phyloP scores from a whole-genome alignment of 1,140 invertebrate species.

The Pogonomyrmex barbatus region DNA sequence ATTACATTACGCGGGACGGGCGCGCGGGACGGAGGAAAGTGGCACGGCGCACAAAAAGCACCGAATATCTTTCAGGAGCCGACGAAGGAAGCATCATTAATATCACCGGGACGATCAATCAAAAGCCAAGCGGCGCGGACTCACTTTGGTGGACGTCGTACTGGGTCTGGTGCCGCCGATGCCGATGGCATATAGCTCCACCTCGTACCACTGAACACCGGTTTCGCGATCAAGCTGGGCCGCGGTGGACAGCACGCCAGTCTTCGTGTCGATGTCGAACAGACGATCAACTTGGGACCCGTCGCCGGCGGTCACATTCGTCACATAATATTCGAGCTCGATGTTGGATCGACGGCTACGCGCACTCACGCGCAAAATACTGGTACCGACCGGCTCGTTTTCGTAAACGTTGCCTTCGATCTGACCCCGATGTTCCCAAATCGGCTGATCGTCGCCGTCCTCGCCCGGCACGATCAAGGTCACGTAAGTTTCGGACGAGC shows the following conservation, averaged over 20 bases:
- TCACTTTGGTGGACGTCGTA: conserved; percentile 93
- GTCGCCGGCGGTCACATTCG: conserved; percentile 92
- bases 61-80: conserved; percentile 70
- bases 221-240: conserved; percentile 94
- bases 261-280: conserved; percentile 95
- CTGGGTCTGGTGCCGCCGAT: conserved; percentile 88
- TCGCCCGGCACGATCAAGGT: conserved; percentile 90
- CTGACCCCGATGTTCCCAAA: conserved; percentile 88
- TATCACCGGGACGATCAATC: conserved; percentile 71
- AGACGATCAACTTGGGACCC: conserved; percentile 92
- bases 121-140: conserved; percentile 70
- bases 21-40: neutral
- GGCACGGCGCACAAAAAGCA: conserved; percentile 57
- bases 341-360: conserved; percentile 85
- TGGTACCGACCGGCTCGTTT: conserved; percentile 94
- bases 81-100: conserved; percentile 67
- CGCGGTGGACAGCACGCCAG: conserved; percentile 95
- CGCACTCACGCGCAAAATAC: conserved; percentile 92
- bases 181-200: conserved; percentile 94
- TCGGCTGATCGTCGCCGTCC: conserved; percentile 85
- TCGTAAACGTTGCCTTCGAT: conserved; percentile 93
- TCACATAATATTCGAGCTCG: conserved; percentile 96
- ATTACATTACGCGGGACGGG: conserved; percentile 54
- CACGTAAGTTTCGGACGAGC: conserved; percentile 93
- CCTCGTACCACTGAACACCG: conserved; percentile 92